Evolutionary conservation across 2,113 vertebrate genomes (phyloP), one percentile per base, ranked within the genome.

Genomic region (Saccopteryx leptura): DNA sequence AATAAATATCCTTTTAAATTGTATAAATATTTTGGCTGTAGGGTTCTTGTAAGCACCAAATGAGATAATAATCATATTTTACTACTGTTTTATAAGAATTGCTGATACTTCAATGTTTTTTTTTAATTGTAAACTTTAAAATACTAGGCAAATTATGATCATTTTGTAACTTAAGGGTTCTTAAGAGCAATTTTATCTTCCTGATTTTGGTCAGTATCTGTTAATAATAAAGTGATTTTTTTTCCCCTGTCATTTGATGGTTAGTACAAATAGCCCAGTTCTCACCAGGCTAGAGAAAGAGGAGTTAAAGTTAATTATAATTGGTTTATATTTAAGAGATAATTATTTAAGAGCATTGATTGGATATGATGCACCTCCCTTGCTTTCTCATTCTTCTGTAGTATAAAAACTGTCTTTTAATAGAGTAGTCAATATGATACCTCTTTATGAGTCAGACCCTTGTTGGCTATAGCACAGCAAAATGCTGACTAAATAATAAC

Each of bases 181-280:
- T 88, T 33, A 63, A 75, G 31, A 95, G 15, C 5, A 72, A 48
- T 65, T 71, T 95, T 61, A 84, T 75, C 39, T 66, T 88, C 54
- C 52, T 54, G 3, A 90, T 92, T 93, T 94, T 75, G 19, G 69
- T 69, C 50, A 93, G 18, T 46, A 66, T 50, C 46, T 69, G 5
- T 84, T 83, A 81, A 79, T 61, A 82, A 66, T 24, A 75, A 87
- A 90, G 8, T 80, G 39, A 56, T 24, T 80, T 96, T 94, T 72
- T 5, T 61, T 58, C 84, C 9, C n/a, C 46, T 91, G 65, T 9
- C 39, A 75, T 63, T 72, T 92, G 78, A 78, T 85, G 18, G 6
- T 28, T 90, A 2, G 8, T 93, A 72, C 23, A 93, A 17, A 52
- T 9, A 93, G 46, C 8, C 48, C 11, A n/a, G 33, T 87, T 90